These are phyloP conservation scores for Ranitomeya variabilis DNA, from an alignment of 2,113 vertebrate species.

Conservation along the genomic window DNA sequence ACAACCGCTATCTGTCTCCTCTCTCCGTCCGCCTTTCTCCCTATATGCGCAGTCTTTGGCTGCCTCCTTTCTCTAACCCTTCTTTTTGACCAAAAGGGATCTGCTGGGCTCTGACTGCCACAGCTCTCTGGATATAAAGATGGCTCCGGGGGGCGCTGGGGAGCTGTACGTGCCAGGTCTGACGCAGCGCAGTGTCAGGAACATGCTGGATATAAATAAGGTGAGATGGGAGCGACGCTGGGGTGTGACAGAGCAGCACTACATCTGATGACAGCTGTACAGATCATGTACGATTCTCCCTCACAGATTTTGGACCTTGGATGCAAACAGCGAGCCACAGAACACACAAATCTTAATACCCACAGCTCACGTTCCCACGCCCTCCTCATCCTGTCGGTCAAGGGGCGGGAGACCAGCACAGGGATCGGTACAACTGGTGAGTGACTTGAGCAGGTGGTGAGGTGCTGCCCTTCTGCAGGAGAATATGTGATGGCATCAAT, in stretches of 20 bases:
- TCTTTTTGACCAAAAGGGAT: constrained; percentile 72
- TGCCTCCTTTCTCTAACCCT: not conserved
- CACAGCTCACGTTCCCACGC: constrained; percentile 95
- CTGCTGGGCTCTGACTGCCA: constrained; percentile 84
- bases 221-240: constrained; percentile 64
- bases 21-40: not conserved
- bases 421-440: constrained; percentile 85
- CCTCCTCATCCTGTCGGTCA: constrained; percentile 87
- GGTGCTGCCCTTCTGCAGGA: not conserved
- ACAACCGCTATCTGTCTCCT: no score
- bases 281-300: rapidly evolving
- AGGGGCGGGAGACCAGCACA: constrained; percentile 81
- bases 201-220: constrained; percentile 91
- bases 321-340: constrained; percentile 85
- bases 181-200: constrained; percentile 83
- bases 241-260: not conserved
- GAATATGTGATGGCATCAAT: no score
- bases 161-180: constrained; percentile 92
- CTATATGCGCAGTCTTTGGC: not conserved
- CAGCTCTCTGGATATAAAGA: constrained; percentile 93
- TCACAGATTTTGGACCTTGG: constrained; percentile 88
- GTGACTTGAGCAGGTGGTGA: not conserved
- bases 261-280: not conserved
- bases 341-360: constrained; percentile 91
- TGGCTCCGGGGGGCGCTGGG: constrained; percentile 90